Evolutionary conservation across 2,888 invertebrate genomes (phyloP).

Genomic region (Nemurella pictetii): DNA sequence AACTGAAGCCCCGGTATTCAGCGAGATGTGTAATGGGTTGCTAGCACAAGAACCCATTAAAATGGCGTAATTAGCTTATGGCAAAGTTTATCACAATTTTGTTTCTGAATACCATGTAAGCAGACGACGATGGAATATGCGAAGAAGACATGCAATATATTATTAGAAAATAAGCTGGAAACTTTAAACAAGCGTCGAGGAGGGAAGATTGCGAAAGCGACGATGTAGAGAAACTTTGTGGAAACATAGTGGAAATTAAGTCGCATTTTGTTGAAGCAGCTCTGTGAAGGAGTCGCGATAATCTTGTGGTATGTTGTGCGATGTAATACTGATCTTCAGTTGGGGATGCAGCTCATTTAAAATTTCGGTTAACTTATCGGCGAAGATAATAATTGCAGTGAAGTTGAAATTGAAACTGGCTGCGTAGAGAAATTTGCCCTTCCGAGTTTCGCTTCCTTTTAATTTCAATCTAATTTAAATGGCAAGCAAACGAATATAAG

Average conservation of each 20-base stretch:
- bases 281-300: background rate
- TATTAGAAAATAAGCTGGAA: slow-evolving; percentile 25
- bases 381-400: background rate
- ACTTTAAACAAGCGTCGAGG: slow-evolving; percentile 24
- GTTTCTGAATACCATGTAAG: slow-evolving; percentile 22
- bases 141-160: slow-evolving; percentile 29
- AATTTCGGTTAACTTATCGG: background rate
- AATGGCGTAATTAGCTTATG: slow-evolving; percentile 38
- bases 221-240: background rate
- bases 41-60: slow-evolving; percentile 36
- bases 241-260: slow-evolving; percentile 30
- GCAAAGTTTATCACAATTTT: slow-evolving; percentile 38
- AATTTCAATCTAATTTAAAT: background rate
- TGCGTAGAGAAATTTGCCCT: background rate
- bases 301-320: background rate
- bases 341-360: background rate
- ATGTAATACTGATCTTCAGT: background rate
- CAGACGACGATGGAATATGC: background rate
- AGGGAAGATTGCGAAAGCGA: background rate
- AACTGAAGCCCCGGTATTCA: slow-evolving; percentile 34
- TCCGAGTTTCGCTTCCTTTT: background rate
- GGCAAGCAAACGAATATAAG: background rate
- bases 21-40: slow-evolving; percentile 35
- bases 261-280: slow-evolving; percentile 11
- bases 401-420: slow-evolving; percentile 21